Evolutionary conservation across 2,888 invertebrate genomes (phyloP), one percentile per base, ranked within the genome.

Genomic region (Rapana venosa): DNA sequence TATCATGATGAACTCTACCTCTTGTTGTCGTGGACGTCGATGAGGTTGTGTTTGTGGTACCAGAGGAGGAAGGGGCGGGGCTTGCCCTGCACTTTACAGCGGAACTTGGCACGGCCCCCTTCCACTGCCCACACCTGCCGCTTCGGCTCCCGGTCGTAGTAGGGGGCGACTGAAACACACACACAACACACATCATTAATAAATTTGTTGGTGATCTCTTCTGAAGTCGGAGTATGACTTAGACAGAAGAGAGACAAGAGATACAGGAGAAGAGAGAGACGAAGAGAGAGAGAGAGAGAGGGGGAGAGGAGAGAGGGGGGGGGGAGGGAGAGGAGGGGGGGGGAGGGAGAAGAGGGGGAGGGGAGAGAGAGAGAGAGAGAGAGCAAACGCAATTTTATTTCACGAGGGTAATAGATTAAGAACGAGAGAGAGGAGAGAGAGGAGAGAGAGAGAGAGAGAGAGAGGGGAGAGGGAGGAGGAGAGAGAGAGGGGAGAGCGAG

Each of bases 61-160:
- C 98, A 98, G 0, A 98, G 98, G 92, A 98, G 97, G 94, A 98
- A 98, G 4, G 98, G 98, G 88, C 97, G 97, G 0, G 98, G 98
- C 94, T 97, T 97, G 96, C 97, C 97, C 95, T 97, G 97, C 88
- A 97, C 97, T 90, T 97, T 97, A 95, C 98, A 98, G 94, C 97
- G 97, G 0, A 98, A 96, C 92, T 97, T 97, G 30, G 92, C 90
- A 1, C 88, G 85, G 32, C 92, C 93, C n/a, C 93, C 92, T 8
- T 92, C 91, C 15, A 92, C 66, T 0, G 90, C 90, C 30, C 66
- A 81, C 66, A 61, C 22, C 66, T 35, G 36, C 26, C 56, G 32
- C 61, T 30, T 88, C 47, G 81, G 79, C n/a, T 88, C 86, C 70
- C 74, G 56, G 20, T 32, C 26, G 74, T 88, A 90, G 74, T 90